Conservation (phyloP, 2,113 vertebrate species). For the Stigmatopora argus region DNA sequence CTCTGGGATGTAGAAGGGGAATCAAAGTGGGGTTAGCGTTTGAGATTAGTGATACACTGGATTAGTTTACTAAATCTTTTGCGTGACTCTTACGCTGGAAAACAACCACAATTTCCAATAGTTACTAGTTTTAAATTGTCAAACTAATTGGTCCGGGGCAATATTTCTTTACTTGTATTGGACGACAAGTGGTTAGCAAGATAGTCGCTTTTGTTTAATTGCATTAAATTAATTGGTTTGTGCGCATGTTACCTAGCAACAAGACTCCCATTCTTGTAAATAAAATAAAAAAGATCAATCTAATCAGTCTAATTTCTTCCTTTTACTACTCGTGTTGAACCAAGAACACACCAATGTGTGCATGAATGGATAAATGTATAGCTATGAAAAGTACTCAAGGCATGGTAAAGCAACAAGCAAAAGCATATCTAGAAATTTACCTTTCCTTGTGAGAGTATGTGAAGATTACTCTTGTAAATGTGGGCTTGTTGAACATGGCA, state of each 20-base stretch:
- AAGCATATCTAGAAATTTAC: no score
- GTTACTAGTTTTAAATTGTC: background rate
- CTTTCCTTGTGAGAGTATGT: no score
- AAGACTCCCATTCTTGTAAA: background rate
- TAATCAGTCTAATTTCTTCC: background rate
- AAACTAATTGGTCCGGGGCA: background rate
- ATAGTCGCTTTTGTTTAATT: background rate
- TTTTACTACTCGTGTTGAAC: no score
- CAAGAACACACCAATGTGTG: no score
- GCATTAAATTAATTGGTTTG: background rate
- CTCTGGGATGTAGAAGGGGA: conserved; percentile 34
- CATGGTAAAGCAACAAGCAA: no score
- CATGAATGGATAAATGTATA: no score
- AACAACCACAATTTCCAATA: background rate
- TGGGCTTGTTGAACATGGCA: no score
- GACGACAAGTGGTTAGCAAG: background rate
- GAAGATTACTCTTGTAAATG: no score
- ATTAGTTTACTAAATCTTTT: background rate
- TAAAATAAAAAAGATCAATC: background rate
- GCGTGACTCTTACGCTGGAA: background rate
- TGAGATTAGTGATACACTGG: conserved; percentile 62
- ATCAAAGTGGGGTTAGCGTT: conserved; percentile 39
- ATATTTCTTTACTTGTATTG: background rate
- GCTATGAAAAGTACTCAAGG: no score
- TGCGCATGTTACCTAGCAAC: background rate